phyloP scores from a whole-genome alignment of 2,113 vertebrate genomes.

The Lutjanus erythropterus region DNA sequence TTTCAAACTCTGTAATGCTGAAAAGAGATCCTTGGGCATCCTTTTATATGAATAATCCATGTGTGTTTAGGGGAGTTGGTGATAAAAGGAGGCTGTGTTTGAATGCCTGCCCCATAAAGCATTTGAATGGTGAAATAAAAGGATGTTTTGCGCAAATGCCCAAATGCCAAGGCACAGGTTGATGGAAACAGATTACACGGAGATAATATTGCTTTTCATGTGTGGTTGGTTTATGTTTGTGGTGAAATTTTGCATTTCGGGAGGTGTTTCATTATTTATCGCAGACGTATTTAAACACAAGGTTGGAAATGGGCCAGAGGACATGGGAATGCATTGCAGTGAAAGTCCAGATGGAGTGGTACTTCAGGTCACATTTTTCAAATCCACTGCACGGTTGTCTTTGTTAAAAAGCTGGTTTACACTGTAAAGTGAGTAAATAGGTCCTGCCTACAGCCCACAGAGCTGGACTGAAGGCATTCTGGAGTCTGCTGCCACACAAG shows the following conservation, averaged over 20 bases:
- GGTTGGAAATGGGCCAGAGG: not conserved
- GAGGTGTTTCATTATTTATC: not conserved
- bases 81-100: conserved; percentile 34
- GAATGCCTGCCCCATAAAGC: not conserved
- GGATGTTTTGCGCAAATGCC: not conserved
- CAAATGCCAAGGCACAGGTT: not conserved
- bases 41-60: conserved; percentile 45
- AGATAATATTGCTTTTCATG: not conserved
- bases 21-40: conserved; percentile 40
- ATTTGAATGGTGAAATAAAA: conserved; percentile 13
- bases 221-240: not conserved
- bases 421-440: no score
- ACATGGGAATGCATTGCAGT: not conserved
- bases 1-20: conserved; percentile 27
- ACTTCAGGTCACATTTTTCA: not conserved
- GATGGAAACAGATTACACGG: not conserved
- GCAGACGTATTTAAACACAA: not conserved
- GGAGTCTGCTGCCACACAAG: no score
- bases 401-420: no score
- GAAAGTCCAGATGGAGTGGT: not conserved
- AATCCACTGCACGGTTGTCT: not conserved
- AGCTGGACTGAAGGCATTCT: no score
- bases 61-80: conserved; percentile 30
- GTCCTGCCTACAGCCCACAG: no score
- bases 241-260: no score